A percentile compares a stretch with the other conserved stretches of the same genome.
These are phyloP conservation scores for Sarcophaga peregrina DNA, from an alignment of 1,140 invertebrate species.

Conservation along the genomic window DNA sequence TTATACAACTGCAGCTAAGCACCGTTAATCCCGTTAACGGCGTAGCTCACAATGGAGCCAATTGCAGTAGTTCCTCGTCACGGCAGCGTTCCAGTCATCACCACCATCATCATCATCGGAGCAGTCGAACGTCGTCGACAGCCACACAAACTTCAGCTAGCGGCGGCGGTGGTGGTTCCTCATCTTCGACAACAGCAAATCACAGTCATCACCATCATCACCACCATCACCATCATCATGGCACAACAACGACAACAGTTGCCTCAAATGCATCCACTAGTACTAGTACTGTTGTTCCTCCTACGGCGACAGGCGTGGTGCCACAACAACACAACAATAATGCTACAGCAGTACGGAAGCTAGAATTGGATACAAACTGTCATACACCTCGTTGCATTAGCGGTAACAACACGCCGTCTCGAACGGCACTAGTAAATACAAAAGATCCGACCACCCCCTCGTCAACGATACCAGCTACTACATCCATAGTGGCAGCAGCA, in stretches of 20 bases:
- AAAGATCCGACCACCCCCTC: not conserved
- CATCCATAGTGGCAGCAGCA: constrained; percentile 47
- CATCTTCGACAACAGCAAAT: constrained; percentile 51
- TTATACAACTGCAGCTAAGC: constrained; percentile 92
- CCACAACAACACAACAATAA: constrained; percentile 51
- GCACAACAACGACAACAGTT: not conserved
- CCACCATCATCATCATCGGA: constrained; percentile 41
- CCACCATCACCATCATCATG: constrained; percentile 52
- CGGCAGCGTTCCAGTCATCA: constrained; percentile 43
- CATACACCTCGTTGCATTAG: not conserved
- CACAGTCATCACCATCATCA: constrained; percentile 53
- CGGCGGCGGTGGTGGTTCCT: constrained; percentile 46
- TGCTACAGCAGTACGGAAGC: constrained; percentile 47
- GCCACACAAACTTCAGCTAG: not conserved
- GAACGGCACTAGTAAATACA: not conserved
- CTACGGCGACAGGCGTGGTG: constrained; percentile 39
- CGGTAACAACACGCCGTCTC: not conserved
- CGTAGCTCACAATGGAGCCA: constrained; percentile 45
- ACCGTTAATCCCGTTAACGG: constrained; percentile 73
- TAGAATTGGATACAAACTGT: constrained; percentile 44
- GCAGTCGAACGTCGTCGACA: constrained; percentile 14
- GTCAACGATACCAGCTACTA: not conserved
- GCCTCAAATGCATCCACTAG: not conserved
- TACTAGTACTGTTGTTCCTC: not conserved
- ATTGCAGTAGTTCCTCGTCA: constrained; percentile 47